These are phyloP conservation scores for Megastigmus dorsalis DNA, from an alignment of 2,888 invertebrate genomes.

Conservation along the genomic window DNA sequence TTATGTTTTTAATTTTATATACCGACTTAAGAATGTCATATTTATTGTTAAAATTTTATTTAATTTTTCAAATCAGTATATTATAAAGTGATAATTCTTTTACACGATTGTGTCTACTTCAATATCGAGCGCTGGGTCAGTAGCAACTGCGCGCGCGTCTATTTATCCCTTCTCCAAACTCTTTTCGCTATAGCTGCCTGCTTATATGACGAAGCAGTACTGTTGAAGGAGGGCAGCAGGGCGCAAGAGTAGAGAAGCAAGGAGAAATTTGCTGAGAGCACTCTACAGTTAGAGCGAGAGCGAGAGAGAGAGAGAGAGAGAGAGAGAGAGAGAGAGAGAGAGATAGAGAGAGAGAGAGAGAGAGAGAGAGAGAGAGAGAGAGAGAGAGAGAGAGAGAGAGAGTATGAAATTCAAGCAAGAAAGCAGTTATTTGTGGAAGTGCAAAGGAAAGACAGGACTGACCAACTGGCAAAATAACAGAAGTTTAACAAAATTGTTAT, in stretches of 20 bases:
- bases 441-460: slow-evolving; percentile 8
- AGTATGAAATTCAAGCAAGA: not conserved
- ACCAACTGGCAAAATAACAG: not conserved
- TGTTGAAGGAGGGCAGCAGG: slow-evolving; percentile 21
- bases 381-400: not conserved
- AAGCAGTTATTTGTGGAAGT: slow-evolving; percentile 15
- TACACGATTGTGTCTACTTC: not conserved
- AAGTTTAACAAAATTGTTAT: too few species aligned
- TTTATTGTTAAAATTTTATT: not conserved
- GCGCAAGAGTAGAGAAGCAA: slow-evolving; percentile 14
- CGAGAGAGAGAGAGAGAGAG: not conserved
- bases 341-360: not conserved
- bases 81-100: not conserved
- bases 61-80: not conserved
- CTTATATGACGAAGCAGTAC: slow-evolving; percentile 1
- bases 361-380: not conserved
- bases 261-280: not conserved
- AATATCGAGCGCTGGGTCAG: slow-evolving; percentile 14
- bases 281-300: not conserved
- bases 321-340: not conserved
- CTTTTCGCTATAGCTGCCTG: not conserved
- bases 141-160: slow-evolving; percentile 14
- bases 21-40: not conserved
- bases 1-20: too few species aligned
- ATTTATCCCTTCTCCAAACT: slow-evolving; percentile 16